Evolutionary conservation across 92 coral and sea anemone species (phyloP).

Genomic region (Epizoanthus scotinus): DNA sequence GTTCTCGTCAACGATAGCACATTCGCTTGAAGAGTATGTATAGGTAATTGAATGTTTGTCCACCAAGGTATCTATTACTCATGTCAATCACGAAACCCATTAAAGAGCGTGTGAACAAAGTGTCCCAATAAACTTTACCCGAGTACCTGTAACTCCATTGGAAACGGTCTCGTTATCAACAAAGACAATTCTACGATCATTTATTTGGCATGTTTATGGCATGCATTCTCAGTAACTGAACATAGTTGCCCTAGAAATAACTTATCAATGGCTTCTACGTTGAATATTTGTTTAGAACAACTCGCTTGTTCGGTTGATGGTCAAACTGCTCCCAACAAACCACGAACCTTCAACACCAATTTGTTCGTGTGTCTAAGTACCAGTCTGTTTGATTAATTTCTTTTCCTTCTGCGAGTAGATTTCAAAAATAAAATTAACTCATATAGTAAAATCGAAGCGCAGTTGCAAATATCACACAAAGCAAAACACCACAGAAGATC

Average conservation of each 20-base stretch:
- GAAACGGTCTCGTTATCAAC: slow-evolving; percentile 34
- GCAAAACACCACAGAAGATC: slow-evolving; percentile 53
- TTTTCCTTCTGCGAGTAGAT: slow-evolving; percentile 9
- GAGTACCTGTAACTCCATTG: slow-evolving; percentile 24
- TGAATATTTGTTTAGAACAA: slow-evolving; percentile 27
- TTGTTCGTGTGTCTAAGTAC: slow-evolving; percentile 13
- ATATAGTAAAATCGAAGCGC: slow-evolving; percentile 7
- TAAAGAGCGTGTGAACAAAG: slow-evolving; percentile 67
- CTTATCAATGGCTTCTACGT: slow-evolving; percentile 10
- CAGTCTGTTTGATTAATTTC: slow-evolving; percentile 13
- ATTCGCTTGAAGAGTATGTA: slow-evolving; percentile 57
- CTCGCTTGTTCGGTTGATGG: not conserved
- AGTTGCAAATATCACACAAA: slow-evolving; percentile 30
- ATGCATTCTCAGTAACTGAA: slow-evolving; percentile 22
- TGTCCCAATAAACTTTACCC: slow-evolving; percentile 34
- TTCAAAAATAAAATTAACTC: slow-evolving; percentile 3
- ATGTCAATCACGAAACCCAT: slow-evolving; percentile 88
- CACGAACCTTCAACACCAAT: slow-evolving; percentile 28
- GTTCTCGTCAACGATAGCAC: slow-evolving; percentile 9
- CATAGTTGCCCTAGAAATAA: slow-evolving; percentile 37
- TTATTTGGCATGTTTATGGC: not conserved
- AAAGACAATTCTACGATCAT: not conserved
- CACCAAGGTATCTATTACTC: slow-evolving; percentile 77
- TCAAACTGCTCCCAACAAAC: slow-evolving; percentile 17
- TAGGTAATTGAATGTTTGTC: slow-evolving; percentile 87